Evolutionary conservation across 2,888 invertebrate species (phyloP).

Genomic region (Agriopis aurantiaria): DNA sequence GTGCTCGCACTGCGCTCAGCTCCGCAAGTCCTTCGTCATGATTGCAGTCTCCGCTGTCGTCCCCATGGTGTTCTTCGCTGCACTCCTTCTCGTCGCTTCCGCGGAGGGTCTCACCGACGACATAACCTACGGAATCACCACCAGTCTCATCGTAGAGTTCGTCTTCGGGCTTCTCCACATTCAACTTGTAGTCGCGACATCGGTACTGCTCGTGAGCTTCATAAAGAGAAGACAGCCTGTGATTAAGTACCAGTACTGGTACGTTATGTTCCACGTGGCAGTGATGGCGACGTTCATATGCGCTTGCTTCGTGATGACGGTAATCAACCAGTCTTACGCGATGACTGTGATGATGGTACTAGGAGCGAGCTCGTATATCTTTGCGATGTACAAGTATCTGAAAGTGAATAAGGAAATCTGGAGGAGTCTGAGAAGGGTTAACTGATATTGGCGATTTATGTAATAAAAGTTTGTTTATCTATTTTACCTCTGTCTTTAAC

Average conservation of each 20-base stretch:
- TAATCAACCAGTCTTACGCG: constrained; percentile 53
- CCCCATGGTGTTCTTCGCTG: constrained; percentile 67
- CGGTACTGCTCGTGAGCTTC: constrained; percentile 62
- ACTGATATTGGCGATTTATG: constrained; percentile 41
- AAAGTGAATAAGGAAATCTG: constrained; percentile 52
- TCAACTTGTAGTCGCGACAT: constrained; percentile 68
- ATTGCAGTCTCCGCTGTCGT: constrained; percentile 68
- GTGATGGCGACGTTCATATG: constrained; percentile 59
- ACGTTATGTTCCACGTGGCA: constrained; percentile 61
- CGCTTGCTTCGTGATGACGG: constrained; percentile 59
- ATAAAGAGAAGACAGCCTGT: constrained; percentile 57
- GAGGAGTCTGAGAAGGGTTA: constrained; percentile 56
- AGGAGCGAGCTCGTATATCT: constrained; percentile 57
- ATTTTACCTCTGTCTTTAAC: constrained; percentile 1
- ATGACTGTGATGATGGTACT: constrained; percentile 52
- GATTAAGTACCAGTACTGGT: constrained; percentile 65
- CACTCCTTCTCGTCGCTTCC: constrained; percentile 57
- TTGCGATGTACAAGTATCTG: constrained; percentile 54
- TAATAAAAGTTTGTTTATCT: constrained; percentile 9
- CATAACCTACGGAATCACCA: constrained; percentile 47
- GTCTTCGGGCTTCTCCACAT: constrained; percentile 65
- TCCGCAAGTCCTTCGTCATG: constrained; percentile 61
- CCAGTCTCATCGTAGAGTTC: constrained; percentile 61
- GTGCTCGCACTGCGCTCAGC: constrained; percentile 61
- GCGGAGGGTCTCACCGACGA: constrained; percentile 46